Base-by-base conservation (phyloP, 2,797 vertebrate genomes). In the Propithecus perrieri region DNA sequence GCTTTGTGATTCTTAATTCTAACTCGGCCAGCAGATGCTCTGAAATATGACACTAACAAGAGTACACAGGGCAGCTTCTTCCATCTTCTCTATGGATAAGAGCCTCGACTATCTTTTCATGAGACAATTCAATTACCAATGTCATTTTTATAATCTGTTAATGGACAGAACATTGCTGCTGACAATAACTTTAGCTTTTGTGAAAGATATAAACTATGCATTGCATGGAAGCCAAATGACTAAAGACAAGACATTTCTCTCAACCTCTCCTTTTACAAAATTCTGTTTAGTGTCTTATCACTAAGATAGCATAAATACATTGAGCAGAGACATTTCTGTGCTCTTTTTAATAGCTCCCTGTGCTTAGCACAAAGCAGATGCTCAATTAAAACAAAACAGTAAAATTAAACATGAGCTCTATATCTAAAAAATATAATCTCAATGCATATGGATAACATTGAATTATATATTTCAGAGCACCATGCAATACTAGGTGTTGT, bases 361-460 rank as follows among this genome's bases (percentile, higher is more conserved):
- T 63, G 22, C 79, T 79, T 93, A 84, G 38, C 63, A 84, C 35
- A 91, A 90, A 95, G 38, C 33, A 94, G 48, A 97, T 24, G 33
- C 57, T 81, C 63, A 91, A 17, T 85, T 83, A 59, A 86, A 96
- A 97, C 84, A 8, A 63, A 89, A 41, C 59, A 55, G 7, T 81
- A 43, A 93, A 72, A 59, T 46, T 41, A 72, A 95, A 55, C 24
- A 83, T 55, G 28, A 88, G 26, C 12, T 63, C 35, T 61, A 12
- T 57, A 46, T 7, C 5, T 69, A 87, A 79, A n/a, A 79, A 85
- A 53, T 65, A 46, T 46, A 63, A 18, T n/a, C 43, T 48, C 35
- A 14, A 71, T 48, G 5, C 11, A 20, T 46, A 55, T 22, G 65
- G 18, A 22, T 59, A 80, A 69, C 1, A 41, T 4, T 81, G n/a